These are phyloP conservation scores for Oopsacas minuta DNA, from an alignment of 37 sponge, comb jelly and placozoan species.

Conservation along the genomic window DNA sequence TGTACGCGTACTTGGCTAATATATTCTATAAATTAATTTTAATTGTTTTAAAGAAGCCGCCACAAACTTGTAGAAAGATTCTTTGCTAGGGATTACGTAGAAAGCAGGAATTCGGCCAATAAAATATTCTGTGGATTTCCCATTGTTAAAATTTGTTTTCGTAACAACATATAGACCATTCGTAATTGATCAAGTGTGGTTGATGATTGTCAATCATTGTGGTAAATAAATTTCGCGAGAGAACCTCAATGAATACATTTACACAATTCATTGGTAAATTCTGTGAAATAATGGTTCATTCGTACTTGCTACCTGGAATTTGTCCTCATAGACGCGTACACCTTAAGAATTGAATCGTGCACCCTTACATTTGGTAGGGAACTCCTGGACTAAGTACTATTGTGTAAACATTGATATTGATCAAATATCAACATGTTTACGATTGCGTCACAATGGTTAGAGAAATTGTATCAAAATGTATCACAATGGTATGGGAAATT, in stretches of 20 bases:
- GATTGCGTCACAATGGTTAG: no score
- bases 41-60: neutral
- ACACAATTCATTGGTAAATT: constrained; percentile 17
- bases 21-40: neutral
- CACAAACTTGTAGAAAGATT: neutral
- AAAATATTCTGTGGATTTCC: neutral
- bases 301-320: constrained; percentile 19
- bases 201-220: constrained; percentile 1
- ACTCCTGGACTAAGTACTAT: no score
- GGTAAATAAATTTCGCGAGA: neutral
- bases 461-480: no score
- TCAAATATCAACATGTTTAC: no score
- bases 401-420: no score
- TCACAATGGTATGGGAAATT: no score
- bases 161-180: neutral
- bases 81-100: neutral
- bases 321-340: neutral
- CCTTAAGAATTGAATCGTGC: neutral
- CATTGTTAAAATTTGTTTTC: neutral
- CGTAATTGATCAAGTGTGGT: neutral
- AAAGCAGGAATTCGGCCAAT: neutral
- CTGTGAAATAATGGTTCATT: constrained; percentile 8
- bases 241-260: constrained; percentile 2
- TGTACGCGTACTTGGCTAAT: constrained; percentile 9
- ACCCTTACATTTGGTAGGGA: constrained; percentile 12